These are phyloP conservation scores for Channa argus DNA, from an alignment of 2,113 vertebrate genomes.

Conservation along the genomic window DNA sequence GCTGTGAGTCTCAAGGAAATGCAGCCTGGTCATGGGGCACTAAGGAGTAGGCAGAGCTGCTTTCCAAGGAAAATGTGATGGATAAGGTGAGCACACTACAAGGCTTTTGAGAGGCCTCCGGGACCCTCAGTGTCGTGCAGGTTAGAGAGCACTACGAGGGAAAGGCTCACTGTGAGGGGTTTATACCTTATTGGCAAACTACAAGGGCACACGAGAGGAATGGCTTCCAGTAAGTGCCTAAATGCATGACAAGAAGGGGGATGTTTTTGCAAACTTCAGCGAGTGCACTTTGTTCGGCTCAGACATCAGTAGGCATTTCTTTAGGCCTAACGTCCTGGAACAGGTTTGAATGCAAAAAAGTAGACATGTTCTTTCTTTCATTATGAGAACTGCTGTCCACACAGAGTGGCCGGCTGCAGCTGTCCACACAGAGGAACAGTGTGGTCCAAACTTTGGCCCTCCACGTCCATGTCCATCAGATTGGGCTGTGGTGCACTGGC, in stretches of 20 bases:
- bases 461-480: slow-evolving; percentile 92
- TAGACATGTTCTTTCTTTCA: slow-evolving; percentile 19
- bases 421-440: slow-evolving; percentile 88
- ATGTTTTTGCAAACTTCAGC: slow-evolving; percentile 42
- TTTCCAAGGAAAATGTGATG: slow-evolving; percentile 23
- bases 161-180: slow-evolving; percentile 28
- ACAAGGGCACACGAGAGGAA: slow-evolving; percentile 37
- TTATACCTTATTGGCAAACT: slow-evolving; percentile 48
- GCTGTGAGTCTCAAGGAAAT: slow-evolving; percentile 23
- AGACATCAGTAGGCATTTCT: slow-evolving; percentile 54
- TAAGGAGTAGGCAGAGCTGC: slow-evolving; percentile 33
- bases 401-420: slow-evolving; percentile 65
- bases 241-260: slow-evolving; percentile 26
- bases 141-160: slow-evolving; percentile 36
- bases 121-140: slow-evolving; percentile 43
- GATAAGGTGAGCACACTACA: slow-evolving; percentile 38
- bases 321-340: slow-evolving; percentile 19
- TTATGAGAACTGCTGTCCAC: slow-evolving; percentile 74
- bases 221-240: slow-evolving; percentile 44
- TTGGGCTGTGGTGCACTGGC: slow-evolving; percentile 75
- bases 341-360: slow-evolving; percentile 8
- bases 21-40: not conserved
- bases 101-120: slow-evolving; percentile 58
- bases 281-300: slow-evolving; percentile 64
- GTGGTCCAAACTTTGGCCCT: slow-evolving; percentile 89